Evolutionary conservation across 2,113 vertebrate genomes (phyloP), one percentile per base, ranked within the genome.

Genomic region (Embiotoca jacksoni): DNA sequence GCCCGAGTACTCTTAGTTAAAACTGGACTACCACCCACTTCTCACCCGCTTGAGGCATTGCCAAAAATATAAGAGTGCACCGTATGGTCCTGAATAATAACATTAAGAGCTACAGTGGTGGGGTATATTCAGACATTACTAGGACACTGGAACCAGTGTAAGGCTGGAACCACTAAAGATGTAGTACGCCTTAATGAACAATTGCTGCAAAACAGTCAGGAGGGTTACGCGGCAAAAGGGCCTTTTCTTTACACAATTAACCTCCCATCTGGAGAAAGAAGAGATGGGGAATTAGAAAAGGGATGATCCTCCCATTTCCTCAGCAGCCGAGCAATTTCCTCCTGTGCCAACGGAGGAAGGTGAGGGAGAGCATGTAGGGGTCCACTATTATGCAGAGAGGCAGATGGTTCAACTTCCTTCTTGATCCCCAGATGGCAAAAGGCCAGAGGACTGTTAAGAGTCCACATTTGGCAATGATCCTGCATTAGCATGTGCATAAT

Each of bases 171-270:
- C 32, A 84, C 75, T 88, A 66, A 82, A 82, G 72, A 88, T 74
- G 69, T 39, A 49, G 69, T 55, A 54, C 23, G 81, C 66, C 69
- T 74, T 77, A 81, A 81, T 85, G 80, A 90, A 80, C 53, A 79
- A 65, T 72, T 41, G 56, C 64, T 83, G 65, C 62, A 78, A 84
- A 80, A 69, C 64, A 82, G 72, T 82, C 84, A 68, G 76, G 76
- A 77, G 69, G 77, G 72, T 85, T 87, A 84, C 65, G 81, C 79
- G 77, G 58, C 58, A 65, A 84, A 89, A 85, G 60, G 55, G 78
- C 67, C 79, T 88, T 86, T 81, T 76, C 80, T 90, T 90, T 83
- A 83, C 81, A 88, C 83, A 91, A 93, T 94, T 93, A 93, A 90
- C 92, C 88, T 90, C 83, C 90, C 85, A 91, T 92, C 87, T 92